Evolutionary conservation across 2,888 invertebrate species (phyloP).

Genomic region (Epirrita christyi): DNA sequence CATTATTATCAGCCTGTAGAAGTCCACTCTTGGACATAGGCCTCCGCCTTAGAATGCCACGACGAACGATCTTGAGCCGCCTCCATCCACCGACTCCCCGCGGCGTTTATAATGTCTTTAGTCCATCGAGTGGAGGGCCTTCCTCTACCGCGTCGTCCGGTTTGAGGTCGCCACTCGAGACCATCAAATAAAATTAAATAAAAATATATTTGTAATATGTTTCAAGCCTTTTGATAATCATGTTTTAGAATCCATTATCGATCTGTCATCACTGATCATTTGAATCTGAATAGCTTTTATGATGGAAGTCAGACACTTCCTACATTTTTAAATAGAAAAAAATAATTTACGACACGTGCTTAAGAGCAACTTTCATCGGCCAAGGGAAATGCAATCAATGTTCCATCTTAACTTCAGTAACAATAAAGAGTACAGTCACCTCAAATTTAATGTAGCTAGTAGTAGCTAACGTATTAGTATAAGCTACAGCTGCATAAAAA

Average conservation of each 20-base stretch:
- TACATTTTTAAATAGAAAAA: conserved; percentile 23
- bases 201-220: conserved; percentile 6
- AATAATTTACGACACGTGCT: conserved; percentile 20
- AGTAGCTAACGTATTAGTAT: conserved; percentile 16
- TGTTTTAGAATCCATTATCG: conserved; percentile 11
- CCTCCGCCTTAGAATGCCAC: too few species aligned
- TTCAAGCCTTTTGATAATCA: neutral
- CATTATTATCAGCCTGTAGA: too few species aligned
- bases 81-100: too few species aligned
- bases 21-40: too few species aligned
- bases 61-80: too few species aligned
- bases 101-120: too few species aligned
- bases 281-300: conserved; percentile 10
- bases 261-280: conserved; percentile 14
- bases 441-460: too few species aligned
- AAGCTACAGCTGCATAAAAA: neutral
- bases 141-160: too few species aligned
- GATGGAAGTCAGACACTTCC: conserved; percentile 8
- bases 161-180: too few species aligned
- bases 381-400: conserved; percentile 31
- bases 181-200: neutral
- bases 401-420: conserved; percentile 31
- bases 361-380: conserved; percentile 20
- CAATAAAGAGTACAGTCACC: conserved; percentile 40
- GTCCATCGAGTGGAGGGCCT: too few species aligned